Conservation (phyloP, 2,797 vertebrate genomes). For the Florisuga fusca region DNA sequence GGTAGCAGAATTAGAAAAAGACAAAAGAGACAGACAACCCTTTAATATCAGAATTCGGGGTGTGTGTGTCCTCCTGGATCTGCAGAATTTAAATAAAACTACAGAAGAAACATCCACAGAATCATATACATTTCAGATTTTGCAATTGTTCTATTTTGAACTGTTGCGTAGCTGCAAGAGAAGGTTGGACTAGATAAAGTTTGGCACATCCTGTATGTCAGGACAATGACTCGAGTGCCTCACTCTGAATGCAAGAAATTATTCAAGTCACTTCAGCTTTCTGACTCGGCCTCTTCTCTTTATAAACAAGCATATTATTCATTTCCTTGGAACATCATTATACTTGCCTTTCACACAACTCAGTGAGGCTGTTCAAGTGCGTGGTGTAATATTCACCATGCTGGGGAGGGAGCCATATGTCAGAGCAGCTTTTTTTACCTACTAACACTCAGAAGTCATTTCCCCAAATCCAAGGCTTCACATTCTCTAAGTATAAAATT, state of each 20-base stretch:
- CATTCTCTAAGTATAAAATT: not conserved
- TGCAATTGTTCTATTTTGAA: not conserved
- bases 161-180: not conserved
- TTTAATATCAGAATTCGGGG: not conserved
- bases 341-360: not conserved
- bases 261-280: not conserved
- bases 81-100: not conserved
- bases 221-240: not conserved
- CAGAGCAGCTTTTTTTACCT: not conserved
- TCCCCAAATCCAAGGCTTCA: not conserved
- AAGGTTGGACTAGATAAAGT: not conserved
- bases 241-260: not conserved
- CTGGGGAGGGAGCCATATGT: too few species aligned
- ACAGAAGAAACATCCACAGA: not conserved
- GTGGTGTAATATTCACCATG: accelerated
- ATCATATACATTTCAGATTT: not conserved
- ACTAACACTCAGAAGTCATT: not conserved
- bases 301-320: accelerated
- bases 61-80: not conserved
- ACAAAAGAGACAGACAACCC: not conserved
- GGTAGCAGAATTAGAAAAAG: not conserved
- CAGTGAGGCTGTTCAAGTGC: too few species aligned
- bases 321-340: not conserved
- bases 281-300: not conserved
- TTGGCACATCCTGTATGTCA: accelerated